These are phyloP conservation scores for Saccostrea echinata DNA, from an alignment of 1,140 invertebrate genomes.

Conservation along the genomic window DNA sequence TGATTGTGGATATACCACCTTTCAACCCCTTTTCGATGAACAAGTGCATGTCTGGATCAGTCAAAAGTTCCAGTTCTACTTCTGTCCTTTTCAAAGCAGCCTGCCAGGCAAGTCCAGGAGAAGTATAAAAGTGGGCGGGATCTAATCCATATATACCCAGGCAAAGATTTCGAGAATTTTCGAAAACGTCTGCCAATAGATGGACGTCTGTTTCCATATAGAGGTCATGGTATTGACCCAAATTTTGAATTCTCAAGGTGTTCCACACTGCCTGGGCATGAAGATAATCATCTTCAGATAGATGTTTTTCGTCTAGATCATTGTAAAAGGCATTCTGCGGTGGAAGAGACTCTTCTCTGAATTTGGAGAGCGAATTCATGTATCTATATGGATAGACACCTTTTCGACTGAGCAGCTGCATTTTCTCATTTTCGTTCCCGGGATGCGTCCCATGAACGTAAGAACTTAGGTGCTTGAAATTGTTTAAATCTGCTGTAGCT, in stretches of 20 bases:
- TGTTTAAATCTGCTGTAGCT: too few relatives aligned
- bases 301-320: too few relatives aligned
- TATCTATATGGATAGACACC: too few relatives aligned
- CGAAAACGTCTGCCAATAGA: conserved; percentile 78
- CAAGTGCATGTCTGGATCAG: conserved; percentile 64
- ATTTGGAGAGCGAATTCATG: too few relatives aligned
- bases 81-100: conserved; percentile 64
- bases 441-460: too few relatives aligned
- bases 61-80: conserved; percentile 61
- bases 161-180: conserved; percentile 75
- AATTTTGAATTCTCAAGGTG: neutral
- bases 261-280: conserved; percentile 23
- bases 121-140: conserved; percentile 65
- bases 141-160: conserved; percentile 62
- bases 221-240: conserved; percentile 45
- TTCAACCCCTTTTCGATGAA: conserved; percentile 60
- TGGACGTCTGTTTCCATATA: too few relatives aligned
- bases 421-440: too few relatives aligned
- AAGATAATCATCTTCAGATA: neutral
- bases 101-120: conserved; percentile 68
- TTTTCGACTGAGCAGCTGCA: too few relatives aligned
- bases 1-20: neutral
- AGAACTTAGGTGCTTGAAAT: too few relatives aligned
- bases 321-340: too few relatives aligned
- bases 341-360: too few relatives aligned